A percentile compares a stretch with the other conserved stretches of the same genome.
Evolutionary conservation across 2,113 vertebrate genomes (phyloP).

Genomic region (Pedionomus torquatus): DNA sequence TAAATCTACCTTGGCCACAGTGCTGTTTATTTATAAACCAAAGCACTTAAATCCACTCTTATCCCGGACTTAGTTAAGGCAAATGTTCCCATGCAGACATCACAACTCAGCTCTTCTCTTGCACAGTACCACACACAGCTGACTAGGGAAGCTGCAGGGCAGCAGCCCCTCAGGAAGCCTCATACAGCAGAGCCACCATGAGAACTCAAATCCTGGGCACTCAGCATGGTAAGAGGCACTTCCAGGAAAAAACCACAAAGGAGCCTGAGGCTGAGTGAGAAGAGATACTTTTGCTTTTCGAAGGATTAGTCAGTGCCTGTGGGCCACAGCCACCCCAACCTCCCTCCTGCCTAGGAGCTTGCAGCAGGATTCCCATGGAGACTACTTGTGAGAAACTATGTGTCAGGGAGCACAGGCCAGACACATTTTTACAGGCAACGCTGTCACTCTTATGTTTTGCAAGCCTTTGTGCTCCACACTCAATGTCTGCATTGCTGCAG

Average conservation of each 20-base stretch:
- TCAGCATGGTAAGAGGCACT: not conserved
- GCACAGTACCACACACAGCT: not conserved
- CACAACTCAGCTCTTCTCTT: not conserved
- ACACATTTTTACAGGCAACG: not conserved
- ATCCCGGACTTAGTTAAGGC: slow-evolving; percentile 24
- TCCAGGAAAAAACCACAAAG: not conserved
- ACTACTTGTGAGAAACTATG: not conserved
- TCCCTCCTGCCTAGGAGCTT: not conserved
- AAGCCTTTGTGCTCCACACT: not conserved
- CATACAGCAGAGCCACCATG: not conserved
- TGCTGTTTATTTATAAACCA: slow-evolving; percentile 61
- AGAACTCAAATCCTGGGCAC: not conserved
- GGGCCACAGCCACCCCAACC: accelerated
- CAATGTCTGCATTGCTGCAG: accelerated
- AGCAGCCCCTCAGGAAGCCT: not conserved
- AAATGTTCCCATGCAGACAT: not conserved
- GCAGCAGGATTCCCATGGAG: not conserved
- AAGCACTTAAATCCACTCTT: slow-evolving; percentile 50
- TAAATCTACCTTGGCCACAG: slow-evolving; percentile 37
- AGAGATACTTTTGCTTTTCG: not conserved
- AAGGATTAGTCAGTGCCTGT: not conserved
- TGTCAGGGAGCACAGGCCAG: not conserved
- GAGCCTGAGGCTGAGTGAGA: not conserved
- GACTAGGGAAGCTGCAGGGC: not conserved
- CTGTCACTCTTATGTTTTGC: not conserved